Evolutionary conservation across 1,140 invertebrate species (phyloP).

Genomic region (Parasteatoda tepidariorum): DNA sequence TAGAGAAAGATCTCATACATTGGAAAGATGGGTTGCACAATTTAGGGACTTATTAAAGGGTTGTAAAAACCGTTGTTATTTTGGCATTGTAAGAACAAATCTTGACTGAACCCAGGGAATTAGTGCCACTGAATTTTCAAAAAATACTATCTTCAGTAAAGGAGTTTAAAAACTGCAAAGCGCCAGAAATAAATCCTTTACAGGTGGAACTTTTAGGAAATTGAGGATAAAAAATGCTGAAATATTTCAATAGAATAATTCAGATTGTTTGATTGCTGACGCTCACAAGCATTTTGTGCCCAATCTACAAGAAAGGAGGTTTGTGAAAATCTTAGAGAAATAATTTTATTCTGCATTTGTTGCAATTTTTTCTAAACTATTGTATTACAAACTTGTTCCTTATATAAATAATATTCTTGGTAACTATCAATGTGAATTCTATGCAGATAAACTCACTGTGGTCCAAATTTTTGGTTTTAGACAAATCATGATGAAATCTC

Average conservation of each 20-base stretch:
- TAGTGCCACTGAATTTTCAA: not conserved
- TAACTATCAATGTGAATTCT: slow-evolving; percentile 13
- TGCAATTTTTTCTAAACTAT: slow-evolving; percentile 8
- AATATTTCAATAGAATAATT: not conserved
- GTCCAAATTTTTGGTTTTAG: not conserved
- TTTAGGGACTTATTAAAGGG: not conserved
- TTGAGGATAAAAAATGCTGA: not conserved
- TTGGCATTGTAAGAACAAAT: not conserved
- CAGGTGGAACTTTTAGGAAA: not conserved
- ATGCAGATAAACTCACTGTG: slow-evolving; percentile 3
- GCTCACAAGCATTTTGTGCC: not conserved
- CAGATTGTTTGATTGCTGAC: not conserved
- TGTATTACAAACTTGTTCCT: not conserved
- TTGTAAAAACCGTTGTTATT: not conserved
- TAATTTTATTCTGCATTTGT: slow-evolving; percentile 11
- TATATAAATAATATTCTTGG: slow-evolving; percentile 15
- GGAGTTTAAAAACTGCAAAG: not conserved
- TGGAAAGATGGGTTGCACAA: slow-evolving; percentile 10
- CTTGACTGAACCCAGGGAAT: not conserved
- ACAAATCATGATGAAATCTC: slow-evolving; percentile 4
- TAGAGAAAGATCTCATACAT: too few relatives aligned
- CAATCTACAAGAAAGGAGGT: slow-evolving; percentile 8
- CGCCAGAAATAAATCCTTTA: not conserved
- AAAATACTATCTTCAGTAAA: not conserved
- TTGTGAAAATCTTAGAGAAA: not conserved